Evolutionary conservation across 2,797 vertebrate species (phyloP).

Genomic region (Dendrocincla fuliginosa): DNA sequence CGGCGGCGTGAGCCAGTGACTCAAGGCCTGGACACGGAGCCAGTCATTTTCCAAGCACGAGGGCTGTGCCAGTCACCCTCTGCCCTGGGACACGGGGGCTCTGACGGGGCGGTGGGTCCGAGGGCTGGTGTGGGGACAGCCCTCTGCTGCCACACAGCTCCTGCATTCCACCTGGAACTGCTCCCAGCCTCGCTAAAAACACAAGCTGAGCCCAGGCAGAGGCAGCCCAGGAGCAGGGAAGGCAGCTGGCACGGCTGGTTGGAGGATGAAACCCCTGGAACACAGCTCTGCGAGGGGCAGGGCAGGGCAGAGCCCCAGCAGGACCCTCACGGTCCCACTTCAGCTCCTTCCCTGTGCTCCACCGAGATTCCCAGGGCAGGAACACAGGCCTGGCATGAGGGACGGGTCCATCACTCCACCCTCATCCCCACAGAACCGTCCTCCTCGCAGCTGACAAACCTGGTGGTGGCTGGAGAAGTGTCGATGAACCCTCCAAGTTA

Average conservation of each 20-base stretch:
- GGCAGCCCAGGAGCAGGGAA: not conserved
- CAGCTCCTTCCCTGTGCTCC: not conserved
- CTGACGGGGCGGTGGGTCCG: rapidly evolving
- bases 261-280: not conserved
- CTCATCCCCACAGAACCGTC: rapidly evolving
- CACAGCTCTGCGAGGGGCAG: not conserved
- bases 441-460: not conserved
- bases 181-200: rapidly evolving
- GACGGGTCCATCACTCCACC: not conserved
- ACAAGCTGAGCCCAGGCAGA: not conserved
- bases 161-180: not conserved
- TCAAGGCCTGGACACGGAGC: slow-evolving; percentile 47
- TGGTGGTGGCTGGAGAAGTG: not conserved
- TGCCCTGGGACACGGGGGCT: not conserved
- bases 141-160: not conserved
- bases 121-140: not conserved
- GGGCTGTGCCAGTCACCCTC: not conserved
- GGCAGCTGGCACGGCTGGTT: not conserved
- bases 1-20: slow-evolving; percentile 33
- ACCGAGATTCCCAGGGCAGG: rapidly evolving
- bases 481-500: rapidly evolving
- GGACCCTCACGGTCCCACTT: rapidly evolving
- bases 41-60: slow-evolving; percentile 64
- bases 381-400: rapidly evolving
- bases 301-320: no score